A percentile compares a stretch with the other conserved stretches of the same genome.
These are phyloP conservation scores for Callipepla squamata DNA, from an alignment of 2,113 vertebrate species.

Conservation along the genomic window DNA sequence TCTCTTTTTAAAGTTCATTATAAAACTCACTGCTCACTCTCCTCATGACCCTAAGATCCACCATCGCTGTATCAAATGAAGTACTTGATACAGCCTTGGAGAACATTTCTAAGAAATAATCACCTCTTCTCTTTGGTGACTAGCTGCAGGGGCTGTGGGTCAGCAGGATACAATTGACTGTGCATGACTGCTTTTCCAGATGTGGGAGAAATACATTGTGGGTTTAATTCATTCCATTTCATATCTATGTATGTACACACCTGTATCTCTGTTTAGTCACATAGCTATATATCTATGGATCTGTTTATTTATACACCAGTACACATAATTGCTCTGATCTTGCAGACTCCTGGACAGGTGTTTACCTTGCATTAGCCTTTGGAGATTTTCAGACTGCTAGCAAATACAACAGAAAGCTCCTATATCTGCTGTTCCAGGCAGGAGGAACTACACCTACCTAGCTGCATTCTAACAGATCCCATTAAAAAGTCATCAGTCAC, in stretches of 20 bases:
- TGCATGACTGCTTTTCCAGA: slow-evolving; percentile 3
- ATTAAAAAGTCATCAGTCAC: background rate
- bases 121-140: slow-evolving; percentile 10
- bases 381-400: background rate
- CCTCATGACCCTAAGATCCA: slow-evolving; percentile 5
- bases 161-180: slow-evolving; percentile 1
- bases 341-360: background rate
- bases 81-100: slow-evolving; percentile 6
- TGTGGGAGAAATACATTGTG: background rate
- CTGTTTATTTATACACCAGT: background rate
- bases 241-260: background rate
- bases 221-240: background rate
- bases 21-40: slow-evolving; percentile 22
- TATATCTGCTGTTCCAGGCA: background rate
- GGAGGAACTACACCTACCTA: background rate
- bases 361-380: slow-evolving; percentile 21
- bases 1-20: slow-evolving; percentile 6
- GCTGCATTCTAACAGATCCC: background rate
- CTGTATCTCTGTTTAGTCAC: background rate
- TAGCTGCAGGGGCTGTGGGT: slow-evolving; percentile 5
- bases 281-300: background rate
- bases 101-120: slow-evolving; percentile 46
- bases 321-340: background rate
- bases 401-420: background rate
- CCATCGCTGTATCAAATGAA: background rate